Percentiles rank a stretch among this genome's conserved stretches.
Conservation (phyloP, 2,113 vertebrate genomes). For the Eclectus roratus region DNA sequence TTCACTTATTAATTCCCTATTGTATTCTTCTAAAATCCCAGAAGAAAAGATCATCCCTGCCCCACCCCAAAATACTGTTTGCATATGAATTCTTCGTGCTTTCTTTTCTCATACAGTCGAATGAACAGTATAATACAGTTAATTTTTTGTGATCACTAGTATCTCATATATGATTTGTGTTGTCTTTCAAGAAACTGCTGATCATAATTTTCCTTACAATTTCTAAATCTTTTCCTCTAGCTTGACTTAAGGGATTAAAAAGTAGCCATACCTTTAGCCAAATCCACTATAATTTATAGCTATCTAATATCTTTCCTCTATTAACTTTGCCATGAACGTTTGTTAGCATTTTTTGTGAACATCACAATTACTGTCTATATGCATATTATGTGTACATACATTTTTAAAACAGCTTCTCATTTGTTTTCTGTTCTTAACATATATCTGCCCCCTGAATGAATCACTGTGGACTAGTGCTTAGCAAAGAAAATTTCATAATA, state of each 20-base stretch:
- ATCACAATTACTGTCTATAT: not conserved
- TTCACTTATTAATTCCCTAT: not conserved
- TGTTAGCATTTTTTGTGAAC: not conserved
- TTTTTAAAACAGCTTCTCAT: not conserved
- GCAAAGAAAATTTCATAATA: not conserved
- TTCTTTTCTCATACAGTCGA: not conserved
- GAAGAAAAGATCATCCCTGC: not conserved
- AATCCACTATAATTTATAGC: not conserved
- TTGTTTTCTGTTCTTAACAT: not conserved
- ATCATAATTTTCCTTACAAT: not conserved
- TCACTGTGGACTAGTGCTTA: not conserved
- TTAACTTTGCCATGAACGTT: not conserved
- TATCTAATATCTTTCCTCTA: not conserved
- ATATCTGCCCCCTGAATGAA: not conserved
- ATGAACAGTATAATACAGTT: not conserved
- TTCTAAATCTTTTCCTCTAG: not conserved
- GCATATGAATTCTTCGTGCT: not conserved
- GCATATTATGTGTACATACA: not conserved
- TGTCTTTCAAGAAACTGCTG: not conserved
- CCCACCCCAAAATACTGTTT: not conserved
- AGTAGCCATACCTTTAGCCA: not conserved
- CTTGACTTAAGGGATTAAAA: not conserved
- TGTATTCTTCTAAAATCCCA: not conserved
- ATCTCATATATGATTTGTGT: not conserved
- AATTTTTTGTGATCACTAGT: not conserved